These are phyloP conservation scores for Unio delphinus DNA, from an alignment of 2,888 invertebrate species.

Conservation along the genomic window DNA sequence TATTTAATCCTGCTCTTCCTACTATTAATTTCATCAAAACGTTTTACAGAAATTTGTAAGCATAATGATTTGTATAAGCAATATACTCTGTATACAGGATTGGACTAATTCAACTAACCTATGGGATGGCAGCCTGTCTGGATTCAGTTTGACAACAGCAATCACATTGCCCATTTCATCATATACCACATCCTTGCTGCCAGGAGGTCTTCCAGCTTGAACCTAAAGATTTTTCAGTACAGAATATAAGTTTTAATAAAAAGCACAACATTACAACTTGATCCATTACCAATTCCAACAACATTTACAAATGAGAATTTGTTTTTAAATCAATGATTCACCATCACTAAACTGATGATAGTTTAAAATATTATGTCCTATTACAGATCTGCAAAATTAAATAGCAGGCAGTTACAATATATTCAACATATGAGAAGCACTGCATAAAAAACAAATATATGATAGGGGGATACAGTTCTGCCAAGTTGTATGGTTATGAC, in stretches of 20 bases:
- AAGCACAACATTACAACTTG: neutral
- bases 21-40: no score
- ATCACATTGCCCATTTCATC: constrained; percentile 68
- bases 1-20: no score
- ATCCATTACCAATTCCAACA: neutral
- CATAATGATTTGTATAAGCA: no score
- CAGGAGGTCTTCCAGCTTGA: constrained; percentile 66
- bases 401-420: no score
- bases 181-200: constrained; percentile 65
- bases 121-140: constrained; percentile 64
- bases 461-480: no score
- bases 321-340: neutral
- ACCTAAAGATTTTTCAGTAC: constrained; percentile 37
- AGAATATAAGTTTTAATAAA: neutral
- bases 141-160: constrained; percentile 61
- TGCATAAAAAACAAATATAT: no score
- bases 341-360: neutral
- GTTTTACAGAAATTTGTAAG: no score
- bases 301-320: constrained; percentile 1
- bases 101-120: constrained; percentile 33
- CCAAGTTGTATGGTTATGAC: no score
- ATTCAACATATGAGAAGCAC: no score
- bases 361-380: neutral
- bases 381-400: no score
- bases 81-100: no score